phyloP scores from a whole-genome alignment of 2,888 invertebrate species.

The Octonoba sinensis region DNA sequence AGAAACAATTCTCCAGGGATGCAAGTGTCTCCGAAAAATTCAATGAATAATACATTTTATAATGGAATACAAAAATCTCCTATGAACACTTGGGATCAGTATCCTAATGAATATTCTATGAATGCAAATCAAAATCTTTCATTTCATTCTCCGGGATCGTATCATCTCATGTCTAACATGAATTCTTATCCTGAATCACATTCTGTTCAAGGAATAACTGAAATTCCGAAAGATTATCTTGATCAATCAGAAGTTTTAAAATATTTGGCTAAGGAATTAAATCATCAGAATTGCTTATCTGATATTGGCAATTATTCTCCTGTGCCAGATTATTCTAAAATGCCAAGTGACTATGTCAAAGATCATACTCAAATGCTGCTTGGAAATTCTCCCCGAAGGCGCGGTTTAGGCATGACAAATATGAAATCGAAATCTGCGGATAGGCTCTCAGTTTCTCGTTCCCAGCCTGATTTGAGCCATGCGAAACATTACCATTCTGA shows the following conservation, averaged over 20 bases:
- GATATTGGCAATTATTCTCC: slow-evolving; percentile 69
- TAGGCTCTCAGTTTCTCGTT: slow-evolving; percentile 76
- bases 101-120: slow-evolving; percentile 32
- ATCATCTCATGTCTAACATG: slow-evolving; percentile 12
- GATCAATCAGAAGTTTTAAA: slow-evolving; percentile 87
- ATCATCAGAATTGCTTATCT: slow-evolving; percentile 68
- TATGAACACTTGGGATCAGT: slow-evolving; percentile 32
- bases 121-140: slow-evolving; percentile 5
- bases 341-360: slow-evolving; percentile 48
- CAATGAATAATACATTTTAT: slow-evolving; percentile 26
- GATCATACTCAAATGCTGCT: slow-evolving; percentile 34
- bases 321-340: slow-evolving; percentile 69
- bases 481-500: slow-evolving; percentile 66
- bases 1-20: slow-evolving; percentile 32
- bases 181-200: slow-evolving; percentile 71
- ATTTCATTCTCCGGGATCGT: slow-evolving; percentile 17
- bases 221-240: slow-evolving; percentile 86
- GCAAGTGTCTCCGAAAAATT: slow-evolving; percentile 61
- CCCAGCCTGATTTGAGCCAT: slow-evolving; percentile 85
- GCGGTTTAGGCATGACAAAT: slow-evolving; percentile 30
- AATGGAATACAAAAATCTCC: slow-evolving; percentile 22
- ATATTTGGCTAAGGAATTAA: slow-evolving; percentile 85
- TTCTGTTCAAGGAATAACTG: slow-evolving; percentile 80
- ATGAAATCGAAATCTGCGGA: slow-evolving; percentile 47
- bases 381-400: slow-evolving; percentile 36